Base-by-base conservation (phyloP, 2,888 invertebrate species). In the Noctua janthina region DNA sequence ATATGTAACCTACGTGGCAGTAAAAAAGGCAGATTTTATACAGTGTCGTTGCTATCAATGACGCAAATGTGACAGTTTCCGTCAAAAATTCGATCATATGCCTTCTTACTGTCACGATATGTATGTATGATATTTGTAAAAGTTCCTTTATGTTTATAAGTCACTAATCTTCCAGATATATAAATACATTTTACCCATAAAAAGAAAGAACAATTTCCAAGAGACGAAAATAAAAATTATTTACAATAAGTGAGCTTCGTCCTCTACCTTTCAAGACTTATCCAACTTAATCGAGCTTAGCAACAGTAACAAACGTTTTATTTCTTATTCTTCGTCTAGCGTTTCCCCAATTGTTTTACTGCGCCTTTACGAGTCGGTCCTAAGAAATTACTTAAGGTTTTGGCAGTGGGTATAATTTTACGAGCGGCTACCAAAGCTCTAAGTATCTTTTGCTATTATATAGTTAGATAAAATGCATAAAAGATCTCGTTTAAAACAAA, bases 351-450 rank as follows among this genome's bases (percentile, higher is more conserved):
- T 90, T 89, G 87, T 88, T 92, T 92, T 88, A 90, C 85, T 84
- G 85, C 86, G 74, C 81, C 81, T 92, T 91, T 92, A 91, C 88
- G 91, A 91, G 87, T 84, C 81, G 81, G 86, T 84, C 83, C 88
- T 90, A 91, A 91, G 91, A 90, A 90, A 91, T 91, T 92, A 90
- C 91, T 92, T 87, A 88, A 91, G 89, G 90, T 89, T 91, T 89
- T 87, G 87, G 87, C 87, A 87, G 85, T 83, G 85, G 71, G 83
- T 83, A 89, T 90, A 90, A 89, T 88, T 90, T 92, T 89, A 91
- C 86, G 88, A 90, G 81, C 79, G 88, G 86, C 83, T 88, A 82
- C 86, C 67, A 71, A 86, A 83, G 76, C 80, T 87, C 71, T 78
- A 64, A 69, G 76, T 76, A 75, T 70, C 17, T 59, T 70, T 54